A percentile compares a stretch with the other conserved stretches of the same genome.
phyloP scores from a whole-genome alignment of 37 sponge, comb jelly and placozoan genomes.

The Bolinopsis microptera region DNA sequence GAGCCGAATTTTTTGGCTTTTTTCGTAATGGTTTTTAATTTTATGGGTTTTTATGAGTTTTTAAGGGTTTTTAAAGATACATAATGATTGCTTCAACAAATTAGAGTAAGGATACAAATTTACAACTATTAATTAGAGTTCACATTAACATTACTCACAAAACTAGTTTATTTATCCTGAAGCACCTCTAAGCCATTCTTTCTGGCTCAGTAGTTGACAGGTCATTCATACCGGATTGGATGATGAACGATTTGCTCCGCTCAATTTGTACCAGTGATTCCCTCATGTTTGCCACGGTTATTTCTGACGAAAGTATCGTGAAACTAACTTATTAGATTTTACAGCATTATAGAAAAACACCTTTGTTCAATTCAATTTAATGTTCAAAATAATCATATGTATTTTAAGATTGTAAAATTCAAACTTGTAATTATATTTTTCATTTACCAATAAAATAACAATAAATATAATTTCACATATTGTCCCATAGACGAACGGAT shows the following conservation, averaged over 20 bases:
- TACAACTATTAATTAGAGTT: neutral
- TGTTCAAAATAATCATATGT: too few species aligned
- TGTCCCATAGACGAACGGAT: too few species aligned
- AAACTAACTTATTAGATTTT: too few species aligned
- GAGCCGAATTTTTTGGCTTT: neutral
- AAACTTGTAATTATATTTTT: too few species aligned
- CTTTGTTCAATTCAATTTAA: too few species aligned
- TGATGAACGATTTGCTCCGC: neutral
- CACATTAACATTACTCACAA: constrained; percentile 11
- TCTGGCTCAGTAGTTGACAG: too few species aligned
- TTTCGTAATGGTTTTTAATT: neutral
- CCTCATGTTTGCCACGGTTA: neutral
- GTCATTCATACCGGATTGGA: too few species aligned
- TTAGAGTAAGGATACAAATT: neutral
- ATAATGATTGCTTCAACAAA: neutral
- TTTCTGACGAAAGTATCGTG: neutral
- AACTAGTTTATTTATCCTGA: neutral
- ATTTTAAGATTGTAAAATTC: too few species aligned
- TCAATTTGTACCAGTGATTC: neutral
- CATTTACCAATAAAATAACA: too few species aligned
- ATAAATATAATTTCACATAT: too few species aligned
- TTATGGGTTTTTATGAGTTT: neutral
- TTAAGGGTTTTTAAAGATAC: neutral
- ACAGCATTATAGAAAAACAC: too few species aligned
- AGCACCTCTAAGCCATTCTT: neutral